Percentiles rank a stretch among this genome's conserved stretches.
phyloP scores from a whole-genome alignment of 2,797 vertebrate species.

The Parauchenoglanis ngamensis region DNA sequence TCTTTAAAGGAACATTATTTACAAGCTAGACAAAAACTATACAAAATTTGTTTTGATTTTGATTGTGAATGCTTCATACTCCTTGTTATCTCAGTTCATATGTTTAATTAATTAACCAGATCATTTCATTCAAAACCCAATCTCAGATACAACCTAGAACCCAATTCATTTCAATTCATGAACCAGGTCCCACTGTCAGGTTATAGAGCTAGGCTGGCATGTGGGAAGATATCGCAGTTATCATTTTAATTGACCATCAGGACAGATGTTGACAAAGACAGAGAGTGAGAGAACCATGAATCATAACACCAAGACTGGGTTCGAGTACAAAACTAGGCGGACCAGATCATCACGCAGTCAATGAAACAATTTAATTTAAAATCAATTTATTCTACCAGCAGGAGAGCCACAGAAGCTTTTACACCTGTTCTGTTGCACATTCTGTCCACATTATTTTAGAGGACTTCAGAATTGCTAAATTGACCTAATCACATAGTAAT shows the following conservation, averaged over 20 bases:
- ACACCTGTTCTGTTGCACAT: conserved; percentile 1
- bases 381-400: not conserved
- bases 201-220: conserved; percentile 60
- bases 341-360: not conserved
- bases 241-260: conserved; percentile 69
- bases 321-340: not conserved
- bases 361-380: not conserved
- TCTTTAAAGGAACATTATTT: not conserved
- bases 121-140: not conserved
- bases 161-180: not conserved
- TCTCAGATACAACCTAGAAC: not conserved
- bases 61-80: not conserved
- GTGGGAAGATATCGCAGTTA: conserved; percentile 69
- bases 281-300: conserved; percentile 45
- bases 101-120: not conserved
- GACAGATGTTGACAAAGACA: conserved; percentile 65
- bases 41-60: not conserved
- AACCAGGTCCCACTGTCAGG: conserved; percentile 58
- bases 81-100: not conserved
- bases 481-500: conserved; percentile 20
- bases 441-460: not conserved
- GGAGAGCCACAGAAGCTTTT: not conserved
- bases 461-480: not conserved
- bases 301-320: not conserved
- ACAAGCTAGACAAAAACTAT: not conserved